These are phyloP conservation scores for Drosophila kepulauana DNA, from an alignment of 1,140 invertebrate species.

Conservation along the genomic window DNA sequence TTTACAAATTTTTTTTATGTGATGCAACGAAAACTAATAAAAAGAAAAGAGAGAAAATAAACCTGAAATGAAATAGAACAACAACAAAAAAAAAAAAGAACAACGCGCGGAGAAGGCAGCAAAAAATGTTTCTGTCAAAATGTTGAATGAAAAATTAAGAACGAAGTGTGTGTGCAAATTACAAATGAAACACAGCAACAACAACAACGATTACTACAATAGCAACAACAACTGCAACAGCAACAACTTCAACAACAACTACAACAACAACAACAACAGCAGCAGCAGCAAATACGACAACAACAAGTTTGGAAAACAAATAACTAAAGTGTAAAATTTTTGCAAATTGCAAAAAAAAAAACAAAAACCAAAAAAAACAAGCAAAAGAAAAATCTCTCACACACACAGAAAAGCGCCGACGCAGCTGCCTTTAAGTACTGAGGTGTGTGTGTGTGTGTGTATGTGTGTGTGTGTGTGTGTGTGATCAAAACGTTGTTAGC, in stretches of 20 bases:
- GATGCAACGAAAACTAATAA: slow-evolving; percentile 38
- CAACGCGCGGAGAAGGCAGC: neutral
- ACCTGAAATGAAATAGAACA: no score
- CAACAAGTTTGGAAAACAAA: neutral
- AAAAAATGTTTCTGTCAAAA: slow-evolving; percentile 49
- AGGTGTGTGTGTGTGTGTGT: slow-evolving; percentile 11
- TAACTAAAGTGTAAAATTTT: neutral
- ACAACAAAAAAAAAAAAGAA: neutral
- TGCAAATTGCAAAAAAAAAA: neutral
- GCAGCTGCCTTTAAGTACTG: slow-evolving; percentile 29
- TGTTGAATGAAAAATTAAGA: slow-evolving; percentile 2
- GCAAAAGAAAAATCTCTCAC: neutral
- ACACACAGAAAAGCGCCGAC: slow-evolving; percentile 20
- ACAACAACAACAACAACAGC: slow-evolving; percentile 9
- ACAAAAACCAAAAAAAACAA: neutral
- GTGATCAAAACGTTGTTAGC: neutral
- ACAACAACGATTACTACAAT: slow-evolving; percentile 27
- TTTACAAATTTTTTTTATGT: slow-evolving; percentile 71
- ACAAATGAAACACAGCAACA: slow-evolving; percentile 23
- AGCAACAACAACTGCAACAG: slow-evolving; percentile 25
- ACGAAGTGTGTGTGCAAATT: slow-evolving; percentile 62
- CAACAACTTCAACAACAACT: neutral
- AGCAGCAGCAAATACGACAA: slow-evolving; percentile 1
- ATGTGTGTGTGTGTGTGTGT: slow-evolving; percentile 4
- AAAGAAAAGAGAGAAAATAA: slow-evolving; percentile 46